These are phyloP conservation scores for Celastrina argiolus DNA, from an alignment of 2,888 invertebrate genomes.

Conservation along the genomic window DNA sequence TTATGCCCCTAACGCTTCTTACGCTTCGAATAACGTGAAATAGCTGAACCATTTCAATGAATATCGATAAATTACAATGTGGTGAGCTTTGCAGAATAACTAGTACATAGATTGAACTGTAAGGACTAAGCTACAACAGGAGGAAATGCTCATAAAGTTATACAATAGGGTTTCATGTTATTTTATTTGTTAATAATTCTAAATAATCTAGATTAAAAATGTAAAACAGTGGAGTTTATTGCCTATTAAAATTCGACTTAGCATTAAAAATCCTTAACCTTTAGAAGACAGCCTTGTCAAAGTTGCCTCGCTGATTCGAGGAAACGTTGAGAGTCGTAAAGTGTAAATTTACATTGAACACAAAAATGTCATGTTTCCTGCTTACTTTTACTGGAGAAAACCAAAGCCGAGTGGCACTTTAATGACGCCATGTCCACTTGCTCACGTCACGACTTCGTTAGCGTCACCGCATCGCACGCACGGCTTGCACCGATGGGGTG, in stretches of 20 bases:
- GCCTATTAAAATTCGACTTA: not conserved
- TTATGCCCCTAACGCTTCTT: conserved; percentile 10
- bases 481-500: too few relatives aligned
- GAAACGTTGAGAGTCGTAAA: conserved; percentile 9
- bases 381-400: conserved; percentile 4
- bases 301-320: not conserved
- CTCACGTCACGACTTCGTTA: too few relatives aligned
- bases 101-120: not conserved
- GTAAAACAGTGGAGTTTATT: not conserved
- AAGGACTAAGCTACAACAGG: too few relatives aligned
- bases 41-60: not conserved
- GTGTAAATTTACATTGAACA: conserved; percentile 9
- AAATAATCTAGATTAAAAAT: not conserved
- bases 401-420: not conserved
- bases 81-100: not conserved
- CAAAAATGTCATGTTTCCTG: conserved; percentile 20
- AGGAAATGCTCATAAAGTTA: not conserved
- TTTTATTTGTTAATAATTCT: not conserved
- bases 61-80: not conserved
- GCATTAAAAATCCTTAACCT: conserved; percentile 18
- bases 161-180: not conserved
- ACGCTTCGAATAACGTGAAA: not conserved
- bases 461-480: too few relatives aligned
- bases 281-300: conserved; percentile 12
- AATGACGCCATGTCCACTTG: too few relatives aligned